Conservation (phyloP, 2,888 invertebrate species). For the Heliconius charithonia region DNA sequence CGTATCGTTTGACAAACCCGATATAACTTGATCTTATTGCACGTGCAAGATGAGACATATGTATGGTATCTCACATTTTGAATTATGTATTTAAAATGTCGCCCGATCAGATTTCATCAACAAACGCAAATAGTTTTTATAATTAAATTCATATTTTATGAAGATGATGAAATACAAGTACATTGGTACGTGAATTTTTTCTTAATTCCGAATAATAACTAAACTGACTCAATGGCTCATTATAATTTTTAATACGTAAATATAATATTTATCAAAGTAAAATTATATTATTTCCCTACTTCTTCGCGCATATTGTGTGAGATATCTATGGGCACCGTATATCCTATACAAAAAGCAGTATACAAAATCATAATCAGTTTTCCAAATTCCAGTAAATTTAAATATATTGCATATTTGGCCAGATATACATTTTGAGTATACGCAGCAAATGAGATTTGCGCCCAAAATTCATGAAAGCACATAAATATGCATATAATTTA, state of each 20-base stretch:
- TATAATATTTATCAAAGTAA: too few species aligned
- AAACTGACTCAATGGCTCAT: too few species aligned
- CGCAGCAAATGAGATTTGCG: background rate
- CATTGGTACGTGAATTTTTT: too few species aligned
- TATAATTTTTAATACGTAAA: too few species aligned
- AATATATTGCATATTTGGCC: too few species aligned
- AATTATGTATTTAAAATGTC: background rate
- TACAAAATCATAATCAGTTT: too few species aligned
- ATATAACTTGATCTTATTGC: slow-evolving; percentile 65
- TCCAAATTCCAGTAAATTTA: too few species aligned
- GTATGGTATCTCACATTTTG: background rate
- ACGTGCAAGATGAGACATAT: slow-evolving; percentile 57
- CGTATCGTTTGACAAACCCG: slow-evolving; percentile 52
- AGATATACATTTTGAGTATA: background rate
- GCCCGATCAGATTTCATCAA: background rate
- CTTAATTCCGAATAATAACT: too few species aligned
- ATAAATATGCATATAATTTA: background rate
- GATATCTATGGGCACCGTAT: too few species aligned
- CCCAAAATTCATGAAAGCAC: background rate
- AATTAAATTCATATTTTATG: background rate
- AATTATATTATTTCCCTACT: too few species aligned
- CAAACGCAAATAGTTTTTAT: background rate
- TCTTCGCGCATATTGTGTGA: too few species aligned
- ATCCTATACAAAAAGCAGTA: too few species aligned
- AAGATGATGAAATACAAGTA: background rate